These are phyloP conservation scores for Mallateleia sp. DNA, from an alignment of 2,888 invertebrate species.

Conservation along the genomic window DNA sequence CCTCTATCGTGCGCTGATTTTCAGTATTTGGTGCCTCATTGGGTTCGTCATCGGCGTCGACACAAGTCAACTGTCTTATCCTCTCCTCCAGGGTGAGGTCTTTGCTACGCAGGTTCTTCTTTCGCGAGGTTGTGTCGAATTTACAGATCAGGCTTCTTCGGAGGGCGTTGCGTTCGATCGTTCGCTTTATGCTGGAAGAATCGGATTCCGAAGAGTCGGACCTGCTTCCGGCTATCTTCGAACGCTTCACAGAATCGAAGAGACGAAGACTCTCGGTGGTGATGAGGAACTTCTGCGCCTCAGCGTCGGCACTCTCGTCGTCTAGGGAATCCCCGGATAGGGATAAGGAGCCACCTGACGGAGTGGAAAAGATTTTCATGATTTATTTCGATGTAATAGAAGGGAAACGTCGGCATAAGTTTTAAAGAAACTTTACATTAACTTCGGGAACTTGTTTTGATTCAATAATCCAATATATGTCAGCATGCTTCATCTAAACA, in stretches of 20 bases:
- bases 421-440: too few relatives aligned
- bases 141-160: constrained; percentile 94
- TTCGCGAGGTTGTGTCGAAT: constrained; percentile 91
- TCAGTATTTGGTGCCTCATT: constrained; percentile 67
- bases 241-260: constrained; percentile 92
- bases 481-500: too few relatives aligned
- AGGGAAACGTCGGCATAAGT: too few relatives aligned
- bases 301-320: constrained; percentile 87
- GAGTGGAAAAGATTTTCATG: too few relatives aligned
- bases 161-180: too few relatives aligned
- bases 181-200: too few relatives aligned
- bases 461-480: too few relatives aligned
- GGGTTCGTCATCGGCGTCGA: constrained; percentile 93
- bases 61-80: constrained; percentile 95
- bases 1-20: constrained; percentile 74
- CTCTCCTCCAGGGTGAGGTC: constrained; percentile 96
- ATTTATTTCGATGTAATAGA: too few relatives aligned
- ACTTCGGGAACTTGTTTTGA: too few relatives aligned
- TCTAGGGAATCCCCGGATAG: constrained; percentile 83
- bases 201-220: too few relatives aligned
- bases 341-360: constrained; percentile 38
- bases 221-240: constrained; percentile 89
- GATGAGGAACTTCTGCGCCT: constrained; percentile 91
- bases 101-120: constrained; percentile 90
- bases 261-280: constrained; percentile 94